Conservation (phyloP, 2,888 invertebrate genomes). For the Anorthoa munda region DNA sequence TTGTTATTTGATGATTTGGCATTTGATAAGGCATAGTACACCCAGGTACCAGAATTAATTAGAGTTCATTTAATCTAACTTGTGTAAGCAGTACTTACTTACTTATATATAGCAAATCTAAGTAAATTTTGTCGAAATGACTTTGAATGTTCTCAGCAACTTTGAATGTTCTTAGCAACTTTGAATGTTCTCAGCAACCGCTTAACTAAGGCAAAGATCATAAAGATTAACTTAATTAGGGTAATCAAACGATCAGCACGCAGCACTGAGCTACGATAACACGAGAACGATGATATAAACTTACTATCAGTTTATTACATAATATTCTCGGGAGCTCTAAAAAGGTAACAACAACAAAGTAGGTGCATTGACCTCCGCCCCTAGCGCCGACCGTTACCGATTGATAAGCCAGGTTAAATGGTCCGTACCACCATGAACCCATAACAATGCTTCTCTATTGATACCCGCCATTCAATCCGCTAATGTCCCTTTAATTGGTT, state of each 20-base stretch:
- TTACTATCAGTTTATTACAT: slow-evolving; percentile 64
- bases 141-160: slow-evolving; percentile 36
- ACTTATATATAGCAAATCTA: neutral
- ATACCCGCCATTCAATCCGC: slow-evolving; percentile 87
- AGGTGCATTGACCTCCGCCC: slow-evolving; percentile 83
- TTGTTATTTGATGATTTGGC: neutral
- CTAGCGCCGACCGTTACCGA: slow-evolving; percentile 77
- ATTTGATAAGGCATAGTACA: neutral
- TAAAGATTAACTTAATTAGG: slow-evolving; percentile 60
- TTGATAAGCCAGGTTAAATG: slow-evolving; percentile 88
- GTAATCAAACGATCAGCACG: slow-evolving; percentile 56
- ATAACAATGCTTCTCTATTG: slow-evolving; percentile 83
- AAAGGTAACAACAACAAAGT: slow-evolving; percentile 72
- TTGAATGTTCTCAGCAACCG: slow-evolving; percentile 33
- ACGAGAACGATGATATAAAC: slow-evolving; percentile 56
- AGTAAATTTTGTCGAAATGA: slow-evolving; percentile 19
- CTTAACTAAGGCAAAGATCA: slow-evolving; percentile 37
- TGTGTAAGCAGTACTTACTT: neutral
- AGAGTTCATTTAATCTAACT: neutral
- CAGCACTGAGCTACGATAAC: slow-evolving; percentile 46
- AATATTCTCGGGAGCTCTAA: slow-evolving; percentile 57
- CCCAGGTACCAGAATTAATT: neutral
- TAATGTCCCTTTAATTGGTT: slow-evolving; percentile 88
- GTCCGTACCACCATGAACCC: slow-evolving; percentile 80
- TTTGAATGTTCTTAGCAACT: no score